Evolutionary conservation across 2,113 vertebrate genomes (phyloP).

Genomic region (Gnathonemus longibarbis): DNA sequence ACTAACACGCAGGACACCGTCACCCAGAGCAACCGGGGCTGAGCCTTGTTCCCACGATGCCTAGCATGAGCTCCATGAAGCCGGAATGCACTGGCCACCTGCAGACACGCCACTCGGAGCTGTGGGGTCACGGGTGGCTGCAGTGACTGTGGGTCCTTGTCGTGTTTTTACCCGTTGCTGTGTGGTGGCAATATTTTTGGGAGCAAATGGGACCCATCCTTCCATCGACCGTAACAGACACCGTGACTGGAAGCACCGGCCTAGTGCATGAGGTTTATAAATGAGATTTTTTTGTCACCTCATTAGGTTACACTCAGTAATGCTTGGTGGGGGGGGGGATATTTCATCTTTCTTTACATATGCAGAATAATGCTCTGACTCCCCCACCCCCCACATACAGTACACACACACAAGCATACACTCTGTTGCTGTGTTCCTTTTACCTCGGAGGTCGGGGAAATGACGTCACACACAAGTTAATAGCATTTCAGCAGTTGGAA

Average conservation of each 20-base stretch:
- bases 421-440: no score
- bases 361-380: neutral
- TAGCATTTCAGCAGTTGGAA: no score
- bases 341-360: slow-evolving; percentile 31
- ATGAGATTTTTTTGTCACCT: slow-evolving; percentile 22
- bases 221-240: slow-evolving; percentile 35
- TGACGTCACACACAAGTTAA: no score
- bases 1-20: neutral
- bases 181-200: neutral
- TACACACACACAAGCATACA: no score
- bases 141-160: slow-evolving; percentile 29
- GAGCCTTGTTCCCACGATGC: neutral
- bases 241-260: slow-evolving; percentile 30
- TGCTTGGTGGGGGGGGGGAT: slow-evolving; percentile 35
- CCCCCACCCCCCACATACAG: neutral
- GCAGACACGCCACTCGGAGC: neutral
- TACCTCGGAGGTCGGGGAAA: no score
- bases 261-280: slow-evolving; percentile 32
- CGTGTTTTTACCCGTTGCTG: slow-evolving; percentile 44
- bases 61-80: neutral
- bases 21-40: neutral
- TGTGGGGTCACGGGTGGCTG: neutral
- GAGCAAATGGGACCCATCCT: neutral
- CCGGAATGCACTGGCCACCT: neutral
- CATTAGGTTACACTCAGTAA: neutral